A percentile compares a stretch with the other conserved stretches of the same genome.
Evolutionary conservation across 2,888 invertebrate genomes (phyloP).

Genomic region (Ornithoptera priamus): DNA sequence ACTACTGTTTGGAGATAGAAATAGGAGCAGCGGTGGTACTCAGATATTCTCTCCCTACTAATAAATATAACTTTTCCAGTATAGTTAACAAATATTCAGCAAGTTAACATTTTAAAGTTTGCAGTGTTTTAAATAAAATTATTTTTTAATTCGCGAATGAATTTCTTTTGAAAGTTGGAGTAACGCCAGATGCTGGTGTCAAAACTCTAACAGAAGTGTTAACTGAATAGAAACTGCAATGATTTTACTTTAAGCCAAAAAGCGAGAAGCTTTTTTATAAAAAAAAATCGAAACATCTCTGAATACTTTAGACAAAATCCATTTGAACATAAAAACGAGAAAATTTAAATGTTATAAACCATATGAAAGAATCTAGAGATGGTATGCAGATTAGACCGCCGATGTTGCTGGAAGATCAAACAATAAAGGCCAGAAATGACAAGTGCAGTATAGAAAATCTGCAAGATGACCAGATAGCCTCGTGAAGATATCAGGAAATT

Average conservation of each 20-base stretch:
- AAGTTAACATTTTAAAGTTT: neutral
- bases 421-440: neutral
- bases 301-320: neutral
- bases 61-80: no score
- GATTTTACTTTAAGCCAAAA: conserved; percentile 12
- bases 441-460: neutral
- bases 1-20: no score
- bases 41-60: no score
- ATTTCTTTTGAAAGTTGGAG: conserved; percentile 8
- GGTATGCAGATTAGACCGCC: no score
- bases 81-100: no score
- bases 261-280: neutral
- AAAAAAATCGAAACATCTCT: neutral
- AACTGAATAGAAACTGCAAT: conserved; percentile 17
- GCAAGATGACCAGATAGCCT: neutral
- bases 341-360: neutral
- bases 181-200: conserved; percentile 11
- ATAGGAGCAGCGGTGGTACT: no score
- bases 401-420: no score
- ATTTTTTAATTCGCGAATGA: neutral
- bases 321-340: neutral
- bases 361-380: neutral
- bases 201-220: conserved; percentile 15
- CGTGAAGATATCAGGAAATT: no score
- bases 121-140: neutral